A percentile compares a stretch with the other conserved stretches of the same genome.
Evolutionary conservation across 2,113 vertebrate species (phyloP).

Genomic region (Eulacestoma nigropectus): DNA sequence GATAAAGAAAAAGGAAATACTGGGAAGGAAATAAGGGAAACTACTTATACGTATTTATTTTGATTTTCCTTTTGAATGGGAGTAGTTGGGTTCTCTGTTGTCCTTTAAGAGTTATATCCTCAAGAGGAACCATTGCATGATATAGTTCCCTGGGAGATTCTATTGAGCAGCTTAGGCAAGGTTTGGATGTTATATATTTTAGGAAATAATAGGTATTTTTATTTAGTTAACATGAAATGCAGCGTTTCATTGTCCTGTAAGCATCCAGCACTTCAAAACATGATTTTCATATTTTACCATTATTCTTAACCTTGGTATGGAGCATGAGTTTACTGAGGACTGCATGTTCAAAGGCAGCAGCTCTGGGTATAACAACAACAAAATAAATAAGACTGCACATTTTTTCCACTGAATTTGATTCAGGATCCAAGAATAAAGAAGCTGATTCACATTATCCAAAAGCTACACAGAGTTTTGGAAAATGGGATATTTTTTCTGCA

Average conservation of each 20-base stretch:
- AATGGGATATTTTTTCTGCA: background rate
- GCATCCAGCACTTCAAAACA: background rate
- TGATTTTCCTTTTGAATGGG: background rate
- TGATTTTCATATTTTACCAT: background rate
- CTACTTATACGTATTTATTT: background rate
- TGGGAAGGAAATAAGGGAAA: background rate
- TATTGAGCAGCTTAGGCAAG: background rate
- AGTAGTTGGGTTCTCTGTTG: background rate
- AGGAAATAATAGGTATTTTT: background rate
- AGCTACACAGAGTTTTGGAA: constrained; percentile 40
- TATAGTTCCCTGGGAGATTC: background rate
- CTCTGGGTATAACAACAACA: background rate
- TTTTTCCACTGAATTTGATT: constrained; percentile 53
- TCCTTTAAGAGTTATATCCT: background rate
- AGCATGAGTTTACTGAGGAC: background rate
- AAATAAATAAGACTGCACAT: constrained; percentile 27
- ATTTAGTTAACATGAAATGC: background rate
- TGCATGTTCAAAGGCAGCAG: constrained; percentile 30
- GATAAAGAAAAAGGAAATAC: background rate
- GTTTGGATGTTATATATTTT: background rate
- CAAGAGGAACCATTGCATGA: background rate
- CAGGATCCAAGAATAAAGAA: constrained; percentile 31
- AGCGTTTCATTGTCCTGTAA: background rate
- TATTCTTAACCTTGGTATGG: background rate
- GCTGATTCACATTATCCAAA: constrained; percentile 48